Evolutionary conservation across 2,113 vertebrate genomes (phyloP).

Genomic region (Synodontis membranacea): DNA sequence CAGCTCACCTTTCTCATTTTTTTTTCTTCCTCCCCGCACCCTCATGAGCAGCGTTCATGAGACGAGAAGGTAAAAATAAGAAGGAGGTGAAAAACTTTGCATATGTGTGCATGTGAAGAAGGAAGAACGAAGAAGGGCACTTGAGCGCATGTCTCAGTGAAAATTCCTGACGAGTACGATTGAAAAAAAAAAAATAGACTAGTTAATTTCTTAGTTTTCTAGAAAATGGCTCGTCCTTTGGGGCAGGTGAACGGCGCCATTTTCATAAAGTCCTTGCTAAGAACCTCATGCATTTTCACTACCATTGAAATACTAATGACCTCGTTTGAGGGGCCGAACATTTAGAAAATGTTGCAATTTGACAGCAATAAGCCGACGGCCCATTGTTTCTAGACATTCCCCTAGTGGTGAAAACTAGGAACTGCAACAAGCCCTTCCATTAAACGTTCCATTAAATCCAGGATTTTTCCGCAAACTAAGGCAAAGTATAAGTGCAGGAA

Average conservation of each 20-base stretch:
- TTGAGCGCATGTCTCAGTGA: neutral
- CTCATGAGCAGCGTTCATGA: slow-evolving; percentile 68
- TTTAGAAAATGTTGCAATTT: neutral
- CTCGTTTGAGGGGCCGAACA: too few relatives aligned
- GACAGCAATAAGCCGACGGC: neutral
- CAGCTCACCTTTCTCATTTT: slow-evolving; percentile 62
- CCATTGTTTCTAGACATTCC: neutral
- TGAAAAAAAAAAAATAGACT: too few relatives aligned
- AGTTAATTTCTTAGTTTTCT: neutral
- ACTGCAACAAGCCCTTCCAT: slow-evolving; percentile 77
- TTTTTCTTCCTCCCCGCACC: slow-evolving; percentile 44
- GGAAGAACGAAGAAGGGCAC: neutral
- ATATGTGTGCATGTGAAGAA: neutral
- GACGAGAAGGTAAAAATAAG: slow-evolving; percentile 28
- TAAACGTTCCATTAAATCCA: too few relatives aligned
- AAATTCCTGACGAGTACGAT: too few relatives aligned
- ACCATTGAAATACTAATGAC: too few relatives aligned
- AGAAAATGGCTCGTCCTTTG: neutral
- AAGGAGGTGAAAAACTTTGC: slow-evolving; percentile 57
- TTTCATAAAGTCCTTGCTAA: too few relatives aligned
- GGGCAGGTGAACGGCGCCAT: too few relatives aligned
- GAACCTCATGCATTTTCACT: too few relatives aligned
- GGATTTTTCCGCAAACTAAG: too few relatives aligned
- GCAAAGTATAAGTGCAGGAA: too few relatives aligned
- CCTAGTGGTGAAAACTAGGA: neutral